A percentile compares a stretch with the other conserved stretches of the same genome.
Evolutionary conservation across 2,113 vertebrate genomes (phyloP).

Genomic region (Atrichornis clamosus): DNA sequence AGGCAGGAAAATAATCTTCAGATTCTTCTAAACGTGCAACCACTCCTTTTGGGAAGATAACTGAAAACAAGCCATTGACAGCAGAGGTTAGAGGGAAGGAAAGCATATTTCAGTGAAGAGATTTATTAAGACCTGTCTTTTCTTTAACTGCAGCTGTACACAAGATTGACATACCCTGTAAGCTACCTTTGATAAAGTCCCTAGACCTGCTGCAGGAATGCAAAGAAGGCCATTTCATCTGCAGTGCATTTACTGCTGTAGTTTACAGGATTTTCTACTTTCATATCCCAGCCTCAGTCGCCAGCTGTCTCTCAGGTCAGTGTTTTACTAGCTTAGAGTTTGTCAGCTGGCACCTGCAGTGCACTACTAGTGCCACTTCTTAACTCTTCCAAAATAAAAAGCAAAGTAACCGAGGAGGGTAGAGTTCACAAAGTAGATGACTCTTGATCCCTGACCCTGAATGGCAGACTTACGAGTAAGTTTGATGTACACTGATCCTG

Average conservation of each 20-base stretch:
- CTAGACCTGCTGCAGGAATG: neutral
- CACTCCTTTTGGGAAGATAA: neutral
- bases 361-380: neutral
- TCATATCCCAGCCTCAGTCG: neutral
- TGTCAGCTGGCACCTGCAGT: neutral
- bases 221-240: slow-evolving; percentile 7
- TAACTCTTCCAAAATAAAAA: neutral
- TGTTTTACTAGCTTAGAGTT: slow-evolving; percentile 1
- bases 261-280: slow-evolving; percentile 1
- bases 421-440: neutral
- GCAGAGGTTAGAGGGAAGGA: slow-evolving; percentile 6
- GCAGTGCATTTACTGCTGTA: slow-evolving; percentile 5
- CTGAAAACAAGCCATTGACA: neutral
- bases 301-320: slow-evolving; percentile 6
- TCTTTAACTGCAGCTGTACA: slow-evolving; percentile 49
- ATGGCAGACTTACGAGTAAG: neutral
- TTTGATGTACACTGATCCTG: neutral
- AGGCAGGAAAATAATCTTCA: neutral
- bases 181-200: slow-evolving; percentile 21
- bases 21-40: neutral
- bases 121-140: slow-evolving; percentile 41
- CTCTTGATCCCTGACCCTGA: neutral
- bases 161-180: slow-evolving; percentile 31
- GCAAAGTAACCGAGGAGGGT: neutral
- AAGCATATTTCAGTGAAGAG: slow-evolving; percentile 14